These are phyloP conservation scores for Diplolepis rosae DNA, from an alignment of 2,888 invertebrate genomes.

Conservation along the genomic window DNA sequence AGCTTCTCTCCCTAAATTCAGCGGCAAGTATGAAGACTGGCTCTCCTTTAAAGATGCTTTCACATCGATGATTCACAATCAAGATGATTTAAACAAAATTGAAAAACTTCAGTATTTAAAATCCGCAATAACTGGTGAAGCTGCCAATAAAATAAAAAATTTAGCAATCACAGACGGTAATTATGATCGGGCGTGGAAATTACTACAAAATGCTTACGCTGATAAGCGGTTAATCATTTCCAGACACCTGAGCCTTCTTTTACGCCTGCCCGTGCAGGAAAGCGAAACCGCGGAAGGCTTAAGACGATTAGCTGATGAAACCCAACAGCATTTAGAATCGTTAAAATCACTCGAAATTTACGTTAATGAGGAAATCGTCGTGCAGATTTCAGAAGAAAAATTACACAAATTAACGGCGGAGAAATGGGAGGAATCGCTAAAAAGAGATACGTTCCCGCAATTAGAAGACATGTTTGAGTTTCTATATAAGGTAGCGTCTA, in stretches of 20 bases:
- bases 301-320: constrained; percentile 40
- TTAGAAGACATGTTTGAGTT: too few relatives aligned
- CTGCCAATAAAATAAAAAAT: constrained; percentile 43
- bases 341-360: constrained; percentile 45
- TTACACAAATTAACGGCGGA: constrained; percentile 42
- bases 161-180: constrained; percentile 38
- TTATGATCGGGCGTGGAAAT: too few relatives aligned
- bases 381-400: too few relatives aligned
- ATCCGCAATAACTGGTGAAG: constrained; percentile 47
- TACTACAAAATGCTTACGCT: constrained; percentile 44
- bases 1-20: too few relatives aligned
- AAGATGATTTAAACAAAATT: constrained; percentile 36
- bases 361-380: constrained; percentile 44
- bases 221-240: constrained; percentile 40
- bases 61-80: constrained; percentile 43
- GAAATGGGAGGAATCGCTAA: constrained; percentile 41
- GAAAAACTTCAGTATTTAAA: too few relatives aligned
- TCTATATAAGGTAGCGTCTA: constrained; percentile 10
- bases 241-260: too few relatives aligned
- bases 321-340: constrained; percentile 43
- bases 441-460: constrained; percentile 15
- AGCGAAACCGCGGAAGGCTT: constrained; percentile 32
- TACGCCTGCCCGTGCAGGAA: too few relatives aligned
- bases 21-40: constrained; percentile 40
- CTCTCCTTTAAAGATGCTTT: too few relatives aligned